These are phyloP conservation scores for Lucinisca nassula DNA, from an alignment of 2,888 invertebrate genomes.

Conservation along the genomic window DNA sequence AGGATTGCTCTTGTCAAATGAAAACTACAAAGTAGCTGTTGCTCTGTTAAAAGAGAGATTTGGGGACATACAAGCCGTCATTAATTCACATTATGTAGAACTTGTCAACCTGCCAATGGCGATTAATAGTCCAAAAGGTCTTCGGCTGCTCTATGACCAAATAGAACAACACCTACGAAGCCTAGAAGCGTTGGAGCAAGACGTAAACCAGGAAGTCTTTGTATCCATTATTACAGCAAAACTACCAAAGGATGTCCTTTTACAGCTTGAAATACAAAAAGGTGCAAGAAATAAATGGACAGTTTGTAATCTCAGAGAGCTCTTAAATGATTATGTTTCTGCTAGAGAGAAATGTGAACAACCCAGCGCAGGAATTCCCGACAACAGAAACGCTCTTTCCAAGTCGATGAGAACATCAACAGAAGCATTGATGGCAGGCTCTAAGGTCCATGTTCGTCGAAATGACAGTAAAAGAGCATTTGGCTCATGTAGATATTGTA, in stretches of 20 bases:
- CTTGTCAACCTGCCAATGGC: background rate
- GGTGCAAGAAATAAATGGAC: conserved; percentile 20
- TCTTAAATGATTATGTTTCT: conserved; percentile 9
- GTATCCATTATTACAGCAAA: conserved; percentile 29
- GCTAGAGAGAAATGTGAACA: conserved; percentile 17
- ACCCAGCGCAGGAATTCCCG: background rate
- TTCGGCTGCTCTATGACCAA: background rate
- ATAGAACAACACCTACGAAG: conserved; percentile 12
- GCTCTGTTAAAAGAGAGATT: background rate
- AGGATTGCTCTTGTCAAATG: background rate
- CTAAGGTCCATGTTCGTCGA: background rate
- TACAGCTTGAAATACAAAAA: conserved; percentile 41
- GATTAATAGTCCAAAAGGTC: background rate
- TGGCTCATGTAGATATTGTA: background rate
- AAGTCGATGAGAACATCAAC: background rate
- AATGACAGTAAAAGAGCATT: background rate
- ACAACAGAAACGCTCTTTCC: background rate
- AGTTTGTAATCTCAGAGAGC: conserved; percentile 4
- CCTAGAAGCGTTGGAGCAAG: conserved; percentile 21
- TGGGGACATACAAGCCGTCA: background rate
- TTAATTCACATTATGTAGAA: background rate
- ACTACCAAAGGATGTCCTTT: conserved; percentile 21
- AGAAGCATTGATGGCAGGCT: background rate
- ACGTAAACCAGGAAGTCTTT: conserved; percentile 40
- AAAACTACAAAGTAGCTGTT: background rate